Conservation (phyloP, 2,888 invertebrate species). For the Himalopsyche japonica region DNA sequence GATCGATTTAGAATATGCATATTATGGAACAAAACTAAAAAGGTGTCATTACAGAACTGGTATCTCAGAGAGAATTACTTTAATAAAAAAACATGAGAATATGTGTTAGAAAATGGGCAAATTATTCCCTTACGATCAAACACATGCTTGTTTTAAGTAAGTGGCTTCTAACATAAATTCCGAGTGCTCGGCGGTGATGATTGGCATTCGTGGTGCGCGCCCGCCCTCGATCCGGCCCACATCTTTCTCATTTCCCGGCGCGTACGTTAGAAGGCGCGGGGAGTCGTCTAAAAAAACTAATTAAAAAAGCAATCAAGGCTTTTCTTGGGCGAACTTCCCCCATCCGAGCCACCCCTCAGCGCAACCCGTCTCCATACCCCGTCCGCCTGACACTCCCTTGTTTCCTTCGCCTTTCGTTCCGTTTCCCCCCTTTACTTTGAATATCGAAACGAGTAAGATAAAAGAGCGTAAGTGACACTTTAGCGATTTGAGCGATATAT, state of each 20-base stretch:
- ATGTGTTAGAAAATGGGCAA: neutral
- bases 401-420: constrained; percentile 19
- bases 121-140: neutral
- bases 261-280: constrained; percentile 28
- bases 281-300: constrained; percentile 39
- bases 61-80: too few species aligned
- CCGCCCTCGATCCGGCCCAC: neutral
- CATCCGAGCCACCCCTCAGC: neutral
- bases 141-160: neutral
- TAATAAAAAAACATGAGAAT: too few species aligned
- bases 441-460: constrained; percentile 16
- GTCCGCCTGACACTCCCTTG: constrained; percentile 4
- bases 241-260: neutral
- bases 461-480: neutral
- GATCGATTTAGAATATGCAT: too few species aligned
- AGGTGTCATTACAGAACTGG: too few species aligned
- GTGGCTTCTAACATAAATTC: neutral
- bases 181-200: neutral
- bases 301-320: constrained; percentile 42
- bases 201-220: neutral
- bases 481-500: neutral
- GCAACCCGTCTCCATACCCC: neutral
- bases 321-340: constrained; percentile 39
- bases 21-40: too few species aligned
- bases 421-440: constrained; percentile 29